A percentile compares a stretch with the other conserved stretches of the same genome.
Evolutionary conservation across 2,797 vertebrate genomes (phyloP).

Genomic region (Smutsia gigantea): DNA sequence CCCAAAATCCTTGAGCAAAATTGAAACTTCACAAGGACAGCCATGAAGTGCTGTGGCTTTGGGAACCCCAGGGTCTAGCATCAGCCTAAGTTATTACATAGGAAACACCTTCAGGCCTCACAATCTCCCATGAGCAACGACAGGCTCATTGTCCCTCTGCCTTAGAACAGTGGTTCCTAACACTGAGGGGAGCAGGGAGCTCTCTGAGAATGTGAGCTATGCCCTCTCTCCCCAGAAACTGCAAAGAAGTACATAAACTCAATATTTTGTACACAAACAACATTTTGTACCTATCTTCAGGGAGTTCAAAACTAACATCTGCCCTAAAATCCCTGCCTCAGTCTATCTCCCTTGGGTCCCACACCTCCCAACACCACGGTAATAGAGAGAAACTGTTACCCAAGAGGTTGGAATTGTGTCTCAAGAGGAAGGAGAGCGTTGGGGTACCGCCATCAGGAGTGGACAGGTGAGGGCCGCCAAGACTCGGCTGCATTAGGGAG

Average conservation of each 20-base stretch:
- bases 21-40: background rate
- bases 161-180: background rate
- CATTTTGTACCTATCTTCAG: background rate
- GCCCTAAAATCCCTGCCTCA: background rate
- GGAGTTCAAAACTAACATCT: background rate
- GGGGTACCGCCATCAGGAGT: background rate
- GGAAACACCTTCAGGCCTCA: background rate
- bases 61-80: background rate
- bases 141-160: background rate
- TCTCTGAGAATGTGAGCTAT: background rate
- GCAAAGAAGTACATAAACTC: background rate
- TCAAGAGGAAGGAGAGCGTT: background rate
- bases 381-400: background rate
- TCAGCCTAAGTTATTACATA: background rate
- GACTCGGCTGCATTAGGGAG: too few relatives aligned
- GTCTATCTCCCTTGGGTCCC: background rate
- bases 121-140: background rate
- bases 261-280: background rate
- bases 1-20: background rate
- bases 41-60: background rate
- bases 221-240: background rate
- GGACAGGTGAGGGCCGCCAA: background rate
- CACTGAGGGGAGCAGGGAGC: background rate
- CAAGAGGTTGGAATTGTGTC: background rate
- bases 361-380: background rate